Base-by-base conservation (phyloP, 2,113 vertebrate species). In the Pelmatolapia mariae region DNA sequence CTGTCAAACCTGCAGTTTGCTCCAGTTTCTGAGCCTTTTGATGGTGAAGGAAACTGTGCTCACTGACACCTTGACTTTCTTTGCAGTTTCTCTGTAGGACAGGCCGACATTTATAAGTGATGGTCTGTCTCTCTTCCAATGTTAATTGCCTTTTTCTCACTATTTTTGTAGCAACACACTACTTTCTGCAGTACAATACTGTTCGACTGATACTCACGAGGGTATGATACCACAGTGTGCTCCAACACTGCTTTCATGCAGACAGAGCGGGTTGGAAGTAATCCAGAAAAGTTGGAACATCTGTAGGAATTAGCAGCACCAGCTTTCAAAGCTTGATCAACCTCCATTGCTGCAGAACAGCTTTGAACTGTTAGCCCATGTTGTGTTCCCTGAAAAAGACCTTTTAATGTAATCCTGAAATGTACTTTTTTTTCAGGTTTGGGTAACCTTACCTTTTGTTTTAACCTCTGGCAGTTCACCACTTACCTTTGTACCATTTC, bases 241-340 rank as follows among this genome's bases (percentile, higher is more conserved):
- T 57, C 54, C 22, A 26, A 2, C 22, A 2, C 54, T 57, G 54
- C 54, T 57, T 24, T 0, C 22, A 8, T 54, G 52, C 52, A 54
- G 19, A 54, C 52, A 54, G 10, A 54, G n/a, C 3, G 0, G n/a
- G 5, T 54, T 54, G 10, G 10, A 54, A 22, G n/a, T 2, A 22
- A 22, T 54, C 52, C 52, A 54, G 52, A 22, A 3, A 54, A 22
- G 52, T 54, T 22, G 52, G 52, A 54, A 54, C n/a, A 54, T 5
- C 52, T 54, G 19, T 54, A 54, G 52, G 52, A 54, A 54, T 54
- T 22, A 0, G 0, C n/a, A 54, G 10, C 52, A 22, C 10, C 52
- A 22, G 52, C 52, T 54, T 54, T 54, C 3, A 54, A 22, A 22
- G 52, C 52, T 54, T 54, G 52, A 22, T 54, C 52, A 22, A 22